Evolutionary conservation across 2,113 vertebrate species (phyloP), one percentile per base, ranked within the genome.

Genomic region (Poecile atricapillus): DNA sequence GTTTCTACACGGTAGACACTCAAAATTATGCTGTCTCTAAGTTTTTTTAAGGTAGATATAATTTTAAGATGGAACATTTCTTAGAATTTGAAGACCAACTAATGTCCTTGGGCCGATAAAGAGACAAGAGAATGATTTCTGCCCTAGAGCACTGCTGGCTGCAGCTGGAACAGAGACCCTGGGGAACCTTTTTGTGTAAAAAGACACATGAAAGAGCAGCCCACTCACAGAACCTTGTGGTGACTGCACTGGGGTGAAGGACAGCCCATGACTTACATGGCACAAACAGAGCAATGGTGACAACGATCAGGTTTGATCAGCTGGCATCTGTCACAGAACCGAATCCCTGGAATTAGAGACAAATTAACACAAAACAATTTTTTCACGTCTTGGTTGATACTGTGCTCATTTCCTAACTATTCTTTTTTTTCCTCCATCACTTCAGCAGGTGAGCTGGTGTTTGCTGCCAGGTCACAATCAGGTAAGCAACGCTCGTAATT

Each of bases 231-330:
- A 53, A 41, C 71, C 71, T 39, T 9, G 53, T 9, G 46, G 30
- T 55, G 62, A 79, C 43, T 22, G 90, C 58, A 27, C 30, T 4
- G 24, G 67, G 21, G 39, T 11, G 70, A 58, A 28, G 67, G 93
- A 73, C 62, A 80, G 7, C 1, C 71, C 78, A n/a, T n/a, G 55
- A 99, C 99, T 99, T 98, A 99, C 99, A 98, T 97, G 94, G 99
- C 98, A 97, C 99, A 99, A 50, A 99, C 98, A 3, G 99, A 99
- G 83, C 99, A 99, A 69, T 99, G 99, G 97, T 99, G 99, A 96
- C 99, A 99, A 63, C 99, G 99, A 87, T 99, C 99, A 23, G 99
- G 99, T 96, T 99, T 99, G 97, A 99, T 98, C 28, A 99, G 98
- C 97, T 99, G 99, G 98, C 99, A 99, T 90, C 98, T 98, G 87